These are phyloP conservation scores for Myotis findleyi DNA, from an alignment of 2,797 vertebrate genomes.

Conservation along the genomic window DNA sequence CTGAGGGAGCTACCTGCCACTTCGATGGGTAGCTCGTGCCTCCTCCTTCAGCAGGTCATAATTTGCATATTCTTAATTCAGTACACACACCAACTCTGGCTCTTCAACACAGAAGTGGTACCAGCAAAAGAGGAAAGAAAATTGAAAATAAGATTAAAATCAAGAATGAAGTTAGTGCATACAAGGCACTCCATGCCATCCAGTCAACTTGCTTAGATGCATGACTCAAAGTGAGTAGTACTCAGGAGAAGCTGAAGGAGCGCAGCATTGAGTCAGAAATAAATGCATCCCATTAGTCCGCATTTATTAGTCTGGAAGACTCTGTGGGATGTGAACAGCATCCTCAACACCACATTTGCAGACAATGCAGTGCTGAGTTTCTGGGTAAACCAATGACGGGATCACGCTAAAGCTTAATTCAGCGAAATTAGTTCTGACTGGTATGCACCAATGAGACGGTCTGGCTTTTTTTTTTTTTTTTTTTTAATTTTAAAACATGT, in stretches of 20 bases:
- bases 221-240: not conserved
- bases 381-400: not conserved
- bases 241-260: not conserved
- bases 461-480: not conserved
- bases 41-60: not conserved
- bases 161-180: not conserved
- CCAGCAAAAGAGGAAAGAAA: not conserved
- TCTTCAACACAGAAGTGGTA: constrained; percentile 6
- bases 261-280: not conserved
- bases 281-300: not conserved
- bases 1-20: not conserved
- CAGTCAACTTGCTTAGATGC: not conserved
- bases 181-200: not conserved
- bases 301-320: not conserved
- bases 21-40: not conserved
- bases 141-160: not conserved
- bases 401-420: not conserved
- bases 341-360: not conserved
- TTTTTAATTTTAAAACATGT: not conserved
- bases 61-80: not conserved
- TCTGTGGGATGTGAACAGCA: not conserved
- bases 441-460: not conserved
- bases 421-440: not conserved
- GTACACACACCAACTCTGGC: not conserved
- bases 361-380: not conserved